Evolutionary conservation across 2,888 invertebrate genomes (phyloP).

Genomic region (Aspidiotus rigidus): DNA sequence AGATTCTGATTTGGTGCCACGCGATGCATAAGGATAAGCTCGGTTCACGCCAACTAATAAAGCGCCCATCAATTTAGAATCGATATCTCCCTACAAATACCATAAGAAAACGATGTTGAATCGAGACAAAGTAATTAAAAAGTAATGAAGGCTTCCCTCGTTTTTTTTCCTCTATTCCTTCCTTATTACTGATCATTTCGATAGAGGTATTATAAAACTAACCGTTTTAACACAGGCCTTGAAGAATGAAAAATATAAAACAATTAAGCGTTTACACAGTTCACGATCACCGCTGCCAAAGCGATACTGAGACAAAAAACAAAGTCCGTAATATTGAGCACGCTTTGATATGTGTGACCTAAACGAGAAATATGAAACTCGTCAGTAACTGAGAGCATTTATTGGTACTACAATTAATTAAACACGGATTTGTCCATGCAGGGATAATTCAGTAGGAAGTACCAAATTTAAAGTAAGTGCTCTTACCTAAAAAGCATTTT

Average conservation of each 20-base stretch:
- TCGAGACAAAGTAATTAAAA: not conserved
- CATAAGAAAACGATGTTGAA: conserved; percentile 31
- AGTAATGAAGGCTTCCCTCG: not conserved
- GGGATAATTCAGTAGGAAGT: not conserved
- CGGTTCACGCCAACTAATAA: conserved; percentile 73
- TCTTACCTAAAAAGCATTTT: conserved; percentile 68
- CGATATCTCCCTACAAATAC: conserved; percentile 55
- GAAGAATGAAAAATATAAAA: conserved; percentile 92
- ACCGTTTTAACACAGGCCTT: conserved; percentile 79
- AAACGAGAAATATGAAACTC: not conserved
- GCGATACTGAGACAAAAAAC: conserved; percentile 79
- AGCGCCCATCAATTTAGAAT: conserved; percentile 73
- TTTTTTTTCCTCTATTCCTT: no score
- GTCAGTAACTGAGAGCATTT: no score
- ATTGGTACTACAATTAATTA: not conserved
- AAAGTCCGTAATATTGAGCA: conserved; percentile 75
- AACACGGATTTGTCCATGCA: not conserved
- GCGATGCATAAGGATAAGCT: conserved; percentile 66
- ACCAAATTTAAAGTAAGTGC: not conserved
- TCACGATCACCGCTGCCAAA: conserved; percentile 61
- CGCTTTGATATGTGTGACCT: conserved; percentile 34
- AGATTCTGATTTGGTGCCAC: conserved; percentile 43
- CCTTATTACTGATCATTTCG: no score
- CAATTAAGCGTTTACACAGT: conserved; percentile 73
- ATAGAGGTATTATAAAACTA: conserved; percentile 31